phyloP scores from a whole-genome alignment of 2,797 vertebrate species.

The Mycteria americana region DNA sequence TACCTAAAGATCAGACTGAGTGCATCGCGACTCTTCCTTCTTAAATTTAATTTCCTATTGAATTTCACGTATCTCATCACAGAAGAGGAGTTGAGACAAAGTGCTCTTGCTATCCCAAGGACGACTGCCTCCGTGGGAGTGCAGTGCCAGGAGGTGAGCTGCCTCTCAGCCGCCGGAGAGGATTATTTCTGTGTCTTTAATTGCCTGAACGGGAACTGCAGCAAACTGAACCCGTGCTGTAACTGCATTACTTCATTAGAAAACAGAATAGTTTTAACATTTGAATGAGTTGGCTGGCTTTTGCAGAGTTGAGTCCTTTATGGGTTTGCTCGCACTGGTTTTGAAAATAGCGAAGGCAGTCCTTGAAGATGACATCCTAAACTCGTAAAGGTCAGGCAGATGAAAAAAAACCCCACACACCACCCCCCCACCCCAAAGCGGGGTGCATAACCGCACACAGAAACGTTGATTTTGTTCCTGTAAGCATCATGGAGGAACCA shows the following conservation, averaged over 20 bases:
- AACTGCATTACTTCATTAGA: neutral
- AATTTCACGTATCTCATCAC: neutral
- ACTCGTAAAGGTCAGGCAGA: neutral
- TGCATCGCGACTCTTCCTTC: too few relatives aligned
- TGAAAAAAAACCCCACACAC: neutral
- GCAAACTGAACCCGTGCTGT: neutral
- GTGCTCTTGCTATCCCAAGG: neutral
- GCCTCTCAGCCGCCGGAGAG: neutral
- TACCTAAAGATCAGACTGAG: neutral
- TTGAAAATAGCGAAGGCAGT: neutral
- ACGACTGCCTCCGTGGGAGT: neutral
- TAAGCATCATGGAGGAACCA: neutral
- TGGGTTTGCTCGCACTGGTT: neutral
- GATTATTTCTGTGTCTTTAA: neutral
- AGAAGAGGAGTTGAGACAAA: too few relatives aligned
- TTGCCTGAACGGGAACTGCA: neutral
- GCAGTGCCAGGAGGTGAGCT: neutral
- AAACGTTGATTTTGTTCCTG: neutral
- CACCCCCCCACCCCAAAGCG: neutral
- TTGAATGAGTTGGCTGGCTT: neutral
- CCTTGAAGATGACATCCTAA: too few relatives aligned
- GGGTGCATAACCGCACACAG: accelerated
- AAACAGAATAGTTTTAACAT: neutral
- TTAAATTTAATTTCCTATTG: neutral
- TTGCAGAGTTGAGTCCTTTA: neutral